phyloP scores from a whole-genome alignment of 2,797 vertebrate species.

The Ataeniobius toweri region DNA sequence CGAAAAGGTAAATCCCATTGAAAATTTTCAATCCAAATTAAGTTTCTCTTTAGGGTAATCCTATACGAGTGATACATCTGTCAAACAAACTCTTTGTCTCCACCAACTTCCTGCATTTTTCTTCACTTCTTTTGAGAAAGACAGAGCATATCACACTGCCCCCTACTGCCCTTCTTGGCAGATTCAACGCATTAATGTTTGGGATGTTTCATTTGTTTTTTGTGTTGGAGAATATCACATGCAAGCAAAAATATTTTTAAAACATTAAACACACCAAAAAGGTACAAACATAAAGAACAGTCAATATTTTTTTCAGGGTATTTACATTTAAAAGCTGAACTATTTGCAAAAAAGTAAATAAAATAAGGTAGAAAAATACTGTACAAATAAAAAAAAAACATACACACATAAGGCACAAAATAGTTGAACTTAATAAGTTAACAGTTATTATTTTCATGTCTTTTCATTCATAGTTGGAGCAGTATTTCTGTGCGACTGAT shows the following conservation, averaged over 20 bases:
- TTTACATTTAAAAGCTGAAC: conserved; percentile 29
- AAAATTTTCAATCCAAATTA: background rate
- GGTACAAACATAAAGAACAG: background rate
- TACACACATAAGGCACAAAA: conserved; percentile 16
- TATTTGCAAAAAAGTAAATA: conserved; percentile 30
- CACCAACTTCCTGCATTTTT: conserved; percentile 20
- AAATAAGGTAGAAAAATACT: conserved; percentile 40
- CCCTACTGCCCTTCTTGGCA: background rate
- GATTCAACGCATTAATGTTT: background rate
- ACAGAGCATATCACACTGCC: background rate
- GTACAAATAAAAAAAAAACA: conserved; percentile 40
- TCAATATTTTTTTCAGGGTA: conserved; percentile 11
- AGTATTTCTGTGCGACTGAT: conserved; percentile 15
- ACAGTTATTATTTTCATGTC: conserved; percentile 21
- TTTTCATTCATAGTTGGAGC: conserved; percentile 1
- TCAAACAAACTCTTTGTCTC: conserved; percentile 15
- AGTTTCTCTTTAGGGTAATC: background rate
- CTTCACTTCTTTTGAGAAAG: conserved; percentile 19
- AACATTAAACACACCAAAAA: background rate
- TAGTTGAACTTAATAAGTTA: conserved; percentile 64
- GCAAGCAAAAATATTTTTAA: background rate
- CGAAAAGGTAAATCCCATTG: background rate
- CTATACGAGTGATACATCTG: conserved; percentile 6
- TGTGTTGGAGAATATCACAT: too few species aligned
- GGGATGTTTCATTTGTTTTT: background rate